A percentile compares a stretch with the other conserved stretches of the same genome.
Evolutionary conservation across 2,888 invertebrate species (phyloP).

Genomic region (Brenthis daphne): DNA sequence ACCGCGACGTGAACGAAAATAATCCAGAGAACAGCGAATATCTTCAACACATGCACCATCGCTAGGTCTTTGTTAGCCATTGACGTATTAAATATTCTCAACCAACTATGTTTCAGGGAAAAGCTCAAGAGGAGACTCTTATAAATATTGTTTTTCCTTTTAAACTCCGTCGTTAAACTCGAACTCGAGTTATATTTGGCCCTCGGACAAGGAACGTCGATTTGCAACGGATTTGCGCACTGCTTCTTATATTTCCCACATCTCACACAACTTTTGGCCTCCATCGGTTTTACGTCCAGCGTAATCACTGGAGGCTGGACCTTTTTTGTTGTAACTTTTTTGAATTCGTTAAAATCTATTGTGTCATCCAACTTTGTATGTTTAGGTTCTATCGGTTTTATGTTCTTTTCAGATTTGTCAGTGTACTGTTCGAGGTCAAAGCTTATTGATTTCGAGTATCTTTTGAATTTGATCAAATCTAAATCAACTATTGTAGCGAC

Average conservation of each 20-base stretch:
- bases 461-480: slow-evolving; percentile 56
- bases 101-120: slow-evolving; percentile 68
- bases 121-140: slow-evolving; percentile 67
- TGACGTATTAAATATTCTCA: slow-evolving; percentile 70
- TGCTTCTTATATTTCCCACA: slow-evolving; percentile 74
- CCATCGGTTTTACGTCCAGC: slow-evolving; percentile 66
- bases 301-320: slow-evolving; percentile 64
- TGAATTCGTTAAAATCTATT: slow-evolving; percentile 46
- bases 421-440: slow-evolving; percentile 66
- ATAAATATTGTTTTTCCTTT: slow-evolving; percentile 53
- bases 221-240: slow-evolving; percentile 53
- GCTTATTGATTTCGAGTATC: slow-evolving; percentile 56
- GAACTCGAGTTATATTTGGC: slow-evolving; percentile 63
- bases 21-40: slow-evolving; percentile 85
- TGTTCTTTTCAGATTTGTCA: slow-evolving; percentile 43
- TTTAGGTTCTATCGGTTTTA: background rate
- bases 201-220: slow-evolving; percentile 59
- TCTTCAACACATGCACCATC: slow-evolving; percentile 83
- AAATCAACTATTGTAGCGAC: slow-evolving; percentile 75
- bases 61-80: slow-evolving; percentile 77
- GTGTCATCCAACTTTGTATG: slow-evolving; percentile 36
- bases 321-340: slow-evolving; percentile 56
- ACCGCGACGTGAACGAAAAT: slow-evolving; percentile 84
- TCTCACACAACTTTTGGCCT: slow-evolving; percentile 63
- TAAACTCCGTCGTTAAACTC: slow-evolving; percentile 59